phyloP scores from a whole-genome alignment of 2,888 invertebrate species.

The Hesperia comma region DNA sequence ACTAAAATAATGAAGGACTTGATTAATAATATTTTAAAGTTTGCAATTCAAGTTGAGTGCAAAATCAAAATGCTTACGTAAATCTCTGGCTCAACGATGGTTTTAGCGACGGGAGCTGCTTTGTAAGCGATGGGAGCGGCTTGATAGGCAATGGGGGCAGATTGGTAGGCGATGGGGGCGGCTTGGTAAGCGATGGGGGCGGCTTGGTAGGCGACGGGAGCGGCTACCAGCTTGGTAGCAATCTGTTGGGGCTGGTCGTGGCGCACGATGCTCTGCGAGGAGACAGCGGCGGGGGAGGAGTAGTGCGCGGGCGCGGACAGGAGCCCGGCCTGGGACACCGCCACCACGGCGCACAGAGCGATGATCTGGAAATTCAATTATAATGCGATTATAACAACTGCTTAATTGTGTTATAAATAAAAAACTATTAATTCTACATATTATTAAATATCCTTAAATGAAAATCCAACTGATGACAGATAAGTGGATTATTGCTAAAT shows the following conservation, averaged over 20 bases:
- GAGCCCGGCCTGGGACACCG: slow-evolving; percentile 54
- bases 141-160: slow-evolving; percentile 40
- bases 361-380: slow-evolving; percentile 35
- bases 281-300: slow-evolving; percentile 62
- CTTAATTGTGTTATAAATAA: too few species aligned
- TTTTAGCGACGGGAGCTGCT: neutral
- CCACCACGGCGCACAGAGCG: slow-evolving; percentile 53
- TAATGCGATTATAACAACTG: too few species aligned
- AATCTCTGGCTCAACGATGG: neutral
- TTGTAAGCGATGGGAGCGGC: slow-evolving; percentile 48
- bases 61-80: neutral
- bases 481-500: too few species aligned
- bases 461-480: too few species aligned
- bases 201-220: slow-evolving; percentile 38
- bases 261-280: slow-evolving; percentile 67
- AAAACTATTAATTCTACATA: too few species aligned
- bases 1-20: neutral
- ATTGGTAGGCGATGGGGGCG: neutral
- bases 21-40: neutral
- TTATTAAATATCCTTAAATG: too few species aligned
- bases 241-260: slow-evolving; percentile 61
- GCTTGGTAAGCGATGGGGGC: neutral
- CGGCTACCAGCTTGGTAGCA: slow-evolving; percentile 49
- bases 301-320: slow-evolving; percentile 64
- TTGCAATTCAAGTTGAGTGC: neutral